Evolutionary conservation across 2,113 vertebrate genomes (phyloP).

Genomic region (Nothoprocta pentlandii): DNA sequence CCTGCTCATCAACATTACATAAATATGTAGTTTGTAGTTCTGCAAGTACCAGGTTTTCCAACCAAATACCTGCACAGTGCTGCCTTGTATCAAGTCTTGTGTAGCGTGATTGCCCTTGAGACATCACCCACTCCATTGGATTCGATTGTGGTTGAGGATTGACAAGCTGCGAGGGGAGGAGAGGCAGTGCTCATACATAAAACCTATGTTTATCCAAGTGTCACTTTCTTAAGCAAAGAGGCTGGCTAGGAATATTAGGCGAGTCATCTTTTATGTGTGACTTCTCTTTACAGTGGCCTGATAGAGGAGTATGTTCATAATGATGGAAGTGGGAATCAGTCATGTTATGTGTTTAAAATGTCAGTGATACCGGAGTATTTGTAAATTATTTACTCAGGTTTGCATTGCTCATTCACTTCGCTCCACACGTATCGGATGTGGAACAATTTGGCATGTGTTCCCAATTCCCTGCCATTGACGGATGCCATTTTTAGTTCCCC

Average conservation of each 20-base stretch:
- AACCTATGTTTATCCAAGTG: background rate
- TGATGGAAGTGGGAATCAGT: background rate
- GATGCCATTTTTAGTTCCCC: background rate
- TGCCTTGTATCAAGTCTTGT: background rate
- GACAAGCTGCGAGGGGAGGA: background rate
- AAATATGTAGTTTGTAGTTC: background rate
- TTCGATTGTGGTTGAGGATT: background rate
- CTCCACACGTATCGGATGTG: background rate
- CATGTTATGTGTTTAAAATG: background rate
- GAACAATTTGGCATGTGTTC: background rate
- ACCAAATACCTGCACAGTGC: background rate
- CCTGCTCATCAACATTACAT: background rate
- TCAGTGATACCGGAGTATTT: background rate
- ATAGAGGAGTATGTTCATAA: background rate
- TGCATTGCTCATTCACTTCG: background rate
- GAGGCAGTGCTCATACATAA: background rate
- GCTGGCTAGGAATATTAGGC: background rate
- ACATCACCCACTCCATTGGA: background rate
- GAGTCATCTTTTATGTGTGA: background rate
- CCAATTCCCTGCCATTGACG: slow-evolving; percentile 6
- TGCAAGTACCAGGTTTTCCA: background rate
- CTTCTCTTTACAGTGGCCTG: background rate
- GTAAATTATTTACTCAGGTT: background rate
- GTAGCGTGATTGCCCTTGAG: background rate
- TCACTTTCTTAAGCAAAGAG: background rate